Base-by-base conservation (phyloP, 2,888 invertebrate genomes). In the Mesorhabditis spiculigera region DNA sequence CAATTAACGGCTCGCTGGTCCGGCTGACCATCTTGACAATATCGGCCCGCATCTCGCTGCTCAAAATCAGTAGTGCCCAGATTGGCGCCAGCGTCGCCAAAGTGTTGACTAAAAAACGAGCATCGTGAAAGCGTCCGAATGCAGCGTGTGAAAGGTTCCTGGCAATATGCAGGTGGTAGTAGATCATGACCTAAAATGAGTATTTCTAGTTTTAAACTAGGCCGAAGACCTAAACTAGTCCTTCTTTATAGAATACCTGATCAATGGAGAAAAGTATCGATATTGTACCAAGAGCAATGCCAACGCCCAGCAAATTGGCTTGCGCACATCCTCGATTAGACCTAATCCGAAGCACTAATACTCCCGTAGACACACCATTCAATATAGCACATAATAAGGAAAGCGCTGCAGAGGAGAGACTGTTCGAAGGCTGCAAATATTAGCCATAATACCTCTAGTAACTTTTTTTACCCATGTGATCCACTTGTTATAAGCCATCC, bases 51-150 rank as follows among this genome's bases (percentile, higher is more conserved):
- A 50, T n/a, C n/a, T 50, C 10, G 8, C n/a, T 10, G n/a, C 58
- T 50, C 10, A 50, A n/a, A 50, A 50, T 50, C 10, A 50, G 58
- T n/a, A 50, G n/a, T 10, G 58, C 58, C 58, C 58, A 50, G n/a
- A 50, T 10, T 50, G 58, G 58, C 8, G 58, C 8, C 58, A 50
- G 58, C n/a, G 58, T 50, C 10, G 58, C 58, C 8, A 50, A n/a
- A 50, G 58, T 50, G 58, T 50, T 50, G 10, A 50, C 58, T 13
- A 50, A n/a, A 50, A 50, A 50, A n/a, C 58, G 58, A 13, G 58
- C 58, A 50, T 50, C 58, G n/a, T 50, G n/a, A n/a, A 50, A 50
- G 58, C 58, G 58, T 13, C 10, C 58, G 58, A 50, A 50, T n/a
- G 58, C 58, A 50, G 10, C n/a, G 8, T 50, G 58, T n/a, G 58